Evolutionary conservation across 1,140 invertebrate genomes (phyloP), one percentile per base, ranked within the genome.

Genomic region (Calephelis virginiensis): DNA sequence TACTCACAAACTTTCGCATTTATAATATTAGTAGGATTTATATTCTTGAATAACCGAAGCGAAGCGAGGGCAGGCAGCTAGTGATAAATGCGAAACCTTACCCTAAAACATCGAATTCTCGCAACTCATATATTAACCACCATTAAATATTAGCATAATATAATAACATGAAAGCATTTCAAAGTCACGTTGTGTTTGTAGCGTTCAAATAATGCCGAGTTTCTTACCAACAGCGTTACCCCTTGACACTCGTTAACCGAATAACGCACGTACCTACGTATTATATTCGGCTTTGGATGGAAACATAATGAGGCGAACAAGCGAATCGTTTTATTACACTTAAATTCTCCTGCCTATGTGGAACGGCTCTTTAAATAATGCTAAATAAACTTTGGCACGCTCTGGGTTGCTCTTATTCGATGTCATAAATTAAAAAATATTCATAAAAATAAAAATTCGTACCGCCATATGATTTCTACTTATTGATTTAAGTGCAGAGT

Each of bases 151-250:
- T 56, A 56, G 8, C 53, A 56, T 56, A 56, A 37, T 56, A 56
- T 56, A 14, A 8, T 56, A 56, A 28, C 53, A 56, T 56, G n/a
- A 56, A 56, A 56, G 53, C 53, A 56, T 37, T 37, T 11, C 53
- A 28, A 37, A 56, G 53, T 56, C 53, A 56, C 53, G 53, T 56
- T 56, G 53, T 56, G 53, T 56, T 56, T 56, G 37, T 56, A 56
- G 37, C 14, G 53, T 14, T 56, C 37, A 53, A 56, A 56, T 56
- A 56, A n/a, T n/a, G n/a, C 17, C 17, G 14, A 37, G 37, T 56
- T 56, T 56, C 50, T 28, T 28, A 14, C 8, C 37, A 28, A 11
- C 50, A 28, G 8, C 17, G 17, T 56, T 56, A 56, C 50, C 50
- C 50, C 50, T 28, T 56, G 50, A 56, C 50, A 56, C 50, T 56